phyloP scores from a whole-genome alignment of 2,888 invertebrate species.

The Acronicta leporina region DNA sequence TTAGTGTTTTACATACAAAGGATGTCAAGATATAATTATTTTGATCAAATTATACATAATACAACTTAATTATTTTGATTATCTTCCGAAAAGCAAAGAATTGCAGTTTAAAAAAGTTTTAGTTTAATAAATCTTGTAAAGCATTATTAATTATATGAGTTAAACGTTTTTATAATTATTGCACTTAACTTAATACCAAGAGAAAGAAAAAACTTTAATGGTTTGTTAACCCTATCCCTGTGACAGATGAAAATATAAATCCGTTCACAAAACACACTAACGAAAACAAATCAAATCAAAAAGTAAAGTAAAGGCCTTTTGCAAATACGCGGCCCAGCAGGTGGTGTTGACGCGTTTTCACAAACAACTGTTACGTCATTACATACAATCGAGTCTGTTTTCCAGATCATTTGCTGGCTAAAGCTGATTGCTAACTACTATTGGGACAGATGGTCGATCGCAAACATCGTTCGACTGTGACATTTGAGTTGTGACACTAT shows the following conservation, averaged over 20 bases:
- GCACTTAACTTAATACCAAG: too few relatives aligned
- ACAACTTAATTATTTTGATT: not conserved
- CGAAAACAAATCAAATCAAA: not conserved
- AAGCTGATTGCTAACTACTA: slow-evolving; percentile 52
- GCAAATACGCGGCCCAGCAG: slow-evolving; percentile 17
- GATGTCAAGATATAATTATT: not conserved
- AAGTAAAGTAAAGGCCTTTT: slow-evolving; percentile 12
- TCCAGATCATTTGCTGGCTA: slow-evolving; percentile 54
- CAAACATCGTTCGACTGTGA: slow-evolving; percentile 54
- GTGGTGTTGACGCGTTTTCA: slow-evolving; percentile 31
- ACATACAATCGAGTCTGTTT: slow-evolving; percentile 51
- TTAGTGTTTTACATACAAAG: not conserved
- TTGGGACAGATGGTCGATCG: slow-evolving; percentile 61
- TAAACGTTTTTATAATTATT: too few relatives aligned
- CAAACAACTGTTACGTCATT: slow-evolving; percentile 48
- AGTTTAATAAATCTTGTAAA: too few relatives aligned
- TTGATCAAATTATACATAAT: not conserved
- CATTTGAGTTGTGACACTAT: slow-evolving; percentile 37
- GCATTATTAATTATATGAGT: too few relatives aligned
- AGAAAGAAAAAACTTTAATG: slow-evolving; percentile 3
- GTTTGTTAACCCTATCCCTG: too few relatives aligned
- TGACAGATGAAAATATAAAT: slow-evolving; percentile 17
- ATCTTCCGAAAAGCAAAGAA: not conserved
- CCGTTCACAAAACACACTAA: not conserved
- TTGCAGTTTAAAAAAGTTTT: too few relatives aligned